A percentile compares a stretch with the other conserved stretches of the same genome.
Conservation (phyloP, 2,113 vertebrate species). For the Scatophagus argus region DNA sequence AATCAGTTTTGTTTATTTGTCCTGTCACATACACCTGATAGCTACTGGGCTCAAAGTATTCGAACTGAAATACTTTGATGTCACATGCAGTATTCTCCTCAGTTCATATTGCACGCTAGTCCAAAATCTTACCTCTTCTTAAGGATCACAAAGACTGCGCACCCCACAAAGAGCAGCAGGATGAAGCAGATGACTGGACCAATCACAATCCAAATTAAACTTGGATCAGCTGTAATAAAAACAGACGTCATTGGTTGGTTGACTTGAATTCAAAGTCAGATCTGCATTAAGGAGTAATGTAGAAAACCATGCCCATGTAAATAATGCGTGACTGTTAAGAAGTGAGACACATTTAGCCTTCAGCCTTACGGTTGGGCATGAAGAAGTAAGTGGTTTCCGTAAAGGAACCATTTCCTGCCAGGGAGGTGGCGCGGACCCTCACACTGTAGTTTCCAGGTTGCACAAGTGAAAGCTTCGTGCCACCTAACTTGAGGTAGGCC, state of each 20-base stretch:
- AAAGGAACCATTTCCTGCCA: conserved; percentile 96
- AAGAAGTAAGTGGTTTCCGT: conserved; percentile 91
- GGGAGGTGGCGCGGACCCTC: conserved; percentile 90
- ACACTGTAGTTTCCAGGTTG: conserved; percentile 96
- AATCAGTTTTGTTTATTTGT: not conserved
- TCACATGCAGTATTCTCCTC: not conserved
- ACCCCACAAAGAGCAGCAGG: conserved; percentile 86
- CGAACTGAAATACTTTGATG: not conserved
- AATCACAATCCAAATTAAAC: conserved; percentile 89
- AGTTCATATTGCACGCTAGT: not conserved
- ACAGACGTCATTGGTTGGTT: conserved; percentile 28
- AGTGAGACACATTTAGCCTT: not conserved
- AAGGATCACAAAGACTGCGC: conserved; percentile 86
- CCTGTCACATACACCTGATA: not conserved
- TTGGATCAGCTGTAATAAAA: conserved; percentile 83
- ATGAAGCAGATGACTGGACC: conserved; percentile 90
- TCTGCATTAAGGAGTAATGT: not conserved
- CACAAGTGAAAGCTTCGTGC: conserved; percentile 87
- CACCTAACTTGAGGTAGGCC: conserved; percentile 83
- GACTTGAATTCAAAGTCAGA: not conserved
- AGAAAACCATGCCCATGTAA: no score
- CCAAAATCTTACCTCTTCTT: conserved; percentile 89
- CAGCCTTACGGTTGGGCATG: conserved; percentile 90
- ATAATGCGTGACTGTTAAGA: not conserved
- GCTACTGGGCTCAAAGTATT: not conserved